A percentile compares a stretch with the other conserved stretches of the same genome.
These are phyloP conservation scores for Verasper variegatus DNA, from an alignment of 2,113 vertebrate species.

Conservation along the genomic window DNA sequence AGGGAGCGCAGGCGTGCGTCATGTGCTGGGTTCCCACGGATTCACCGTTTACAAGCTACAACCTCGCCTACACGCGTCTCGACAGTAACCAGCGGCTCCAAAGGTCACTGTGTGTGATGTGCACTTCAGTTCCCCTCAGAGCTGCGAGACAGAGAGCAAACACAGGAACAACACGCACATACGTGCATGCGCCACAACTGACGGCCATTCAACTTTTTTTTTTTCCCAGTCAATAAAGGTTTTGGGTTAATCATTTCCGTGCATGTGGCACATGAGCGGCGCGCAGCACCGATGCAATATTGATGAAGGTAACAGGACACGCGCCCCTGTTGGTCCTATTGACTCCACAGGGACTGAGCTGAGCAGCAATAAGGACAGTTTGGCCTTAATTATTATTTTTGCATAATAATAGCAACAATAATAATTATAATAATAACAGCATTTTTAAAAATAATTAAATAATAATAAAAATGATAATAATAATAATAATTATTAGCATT, in stretches of 20 bases:
- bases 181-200: constrained; percentile 1
- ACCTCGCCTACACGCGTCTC: constrained; percentile 34
- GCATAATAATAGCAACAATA: too few relatives aligned
- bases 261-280: constrained; percentile 35
- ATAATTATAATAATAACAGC: too few relatives aligned
- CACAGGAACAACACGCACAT: background rate
- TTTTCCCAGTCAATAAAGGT: constrained; percentile 47
- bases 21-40: constrained; percentile 79
- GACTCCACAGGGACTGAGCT: constrained; percentile 69
- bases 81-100: constrained; percentile 75
- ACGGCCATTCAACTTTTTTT: constrained; percentile 42
- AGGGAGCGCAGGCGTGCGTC: constrained; percentile 53
- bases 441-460: too few relatives aligned
- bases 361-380: constrained; percentile 78
- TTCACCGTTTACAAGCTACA: constrained; percentile 39
- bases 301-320: constrained; percentile 79
- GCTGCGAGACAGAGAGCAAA: constrained; percentile 6
- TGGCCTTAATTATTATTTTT: constrained; percentile 53
- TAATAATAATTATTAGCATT: background rate
- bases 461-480: too few relatives aligned
- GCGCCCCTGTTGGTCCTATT: constrained; percentile 27
- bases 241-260: constrained; percentile 46
- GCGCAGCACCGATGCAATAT: constrained; percentile 76
- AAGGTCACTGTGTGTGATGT: constrained; percentile 48
- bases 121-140: background rate